Evolutionary conservation across 2,888 invertebrate species (phyloP).

Genomic region (Apeira syringaria): DNA sequence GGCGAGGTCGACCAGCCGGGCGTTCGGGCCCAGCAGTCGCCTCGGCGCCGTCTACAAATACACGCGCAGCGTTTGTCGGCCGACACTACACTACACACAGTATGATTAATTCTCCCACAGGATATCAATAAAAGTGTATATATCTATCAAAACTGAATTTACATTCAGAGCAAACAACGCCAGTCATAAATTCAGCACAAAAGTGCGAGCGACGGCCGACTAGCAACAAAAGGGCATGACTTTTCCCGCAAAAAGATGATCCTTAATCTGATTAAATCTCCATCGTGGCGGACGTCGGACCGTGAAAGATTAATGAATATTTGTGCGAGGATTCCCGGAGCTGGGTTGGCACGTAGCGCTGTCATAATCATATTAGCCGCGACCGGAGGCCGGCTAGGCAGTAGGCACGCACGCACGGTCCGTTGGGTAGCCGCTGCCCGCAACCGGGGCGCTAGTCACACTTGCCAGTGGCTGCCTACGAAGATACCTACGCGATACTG

Average conservation of each 20-base stretch:
- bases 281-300: constrained; percentile 82
- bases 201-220: constrained; percentile 77
- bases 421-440: constrained; percentile 27
- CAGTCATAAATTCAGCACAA: constrained; percentile 79
- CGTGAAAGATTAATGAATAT: constrained; percentile 84
- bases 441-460: constrained; percentile 29
- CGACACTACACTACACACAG: constrained; percentile 20
- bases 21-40: constrained; percentile 45
- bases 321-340: constrained; percentile 81
- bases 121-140: constrained; percentile 40
- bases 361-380: constrained; percentile 83
- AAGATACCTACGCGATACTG: constrained; percentile 26
- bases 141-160: constrained; percentile 56
- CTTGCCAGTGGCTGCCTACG: constrained; percentile 31
- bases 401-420: constrained; percentile 69
- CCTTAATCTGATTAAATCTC: constrained; percentile 84
- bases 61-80: constrained; percentile 30
- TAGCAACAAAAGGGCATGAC: constrained; percentile 81
- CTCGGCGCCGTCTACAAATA: constrained; percentile 56
- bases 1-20: constrained; percentile 31
- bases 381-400: constrained; percentile 70
- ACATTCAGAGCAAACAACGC: constrained; percentile 76
- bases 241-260: constrained; percentile 83
- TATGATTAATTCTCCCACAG: constrained; percentile 34
- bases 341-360: constrained; percentile 80